Base-by-base conservation (phyloP, 2,113 vertebrate genomes). In the Pterocles gutturalis region DNA sequence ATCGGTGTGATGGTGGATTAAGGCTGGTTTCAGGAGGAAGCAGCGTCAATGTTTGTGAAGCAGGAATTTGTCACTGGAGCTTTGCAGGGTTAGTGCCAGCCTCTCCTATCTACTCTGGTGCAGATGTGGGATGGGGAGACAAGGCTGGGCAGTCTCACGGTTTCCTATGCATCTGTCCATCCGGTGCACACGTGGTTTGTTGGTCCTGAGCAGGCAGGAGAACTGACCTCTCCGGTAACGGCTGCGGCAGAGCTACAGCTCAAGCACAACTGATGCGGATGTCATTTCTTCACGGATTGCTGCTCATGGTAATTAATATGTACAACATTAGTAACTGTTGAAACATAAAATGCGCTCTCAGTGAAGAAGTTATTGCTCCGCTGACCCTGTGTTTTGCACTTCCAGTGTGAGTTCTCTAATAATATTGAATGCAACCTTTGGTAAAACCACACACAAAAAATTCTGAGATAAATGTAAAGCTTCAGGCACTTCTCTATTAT, bases 221-320 rank as follows among this genome's bases (percentile, higher is more conserved):
- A 49, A 9, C 43, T 51, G 60, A 66, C 66, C 46, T 28, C 55
- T 29, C 31, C 1, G 2, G 61, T 91, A 29, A 62, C 0, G 17
- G 54, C 46, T 73, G 61, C 73, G 46, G 78, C 81, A 83, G 61
- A 79, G 36, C 71, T 25, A n/a, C 28, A 46, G 84, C 61, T 76
- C 33, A 36, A 83, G 49, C 41, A 77, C 31, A 69, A 90, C 81
- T 61, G 38, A 9, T 10, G 34, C 9, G 21, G 81, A 72, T 72
- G 66, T 36, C 48, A 82, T 82, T 89, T 87, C 87, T 95, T 94
- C 92, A 96, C 46, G 95, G 96, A 53, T 77, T 94, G 75, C 81
- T 96, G 95, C 87, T 90, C 70, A 13, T 13, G 3, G 48, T 94
- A 94, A 97, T 96, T 95, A 96, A 85, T 95, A 88, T 80, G 62